A percentile compares a stretch with the other conserved stretches of the same genome.
phyloP scores from a whole-genome alignment of 2,113 vertebrate species.

The Oryctolagus cuniculus region mOryCun1.1 NC_091441.1:53943001-53943500 shows the following conservation, averaged over 20 bases:
- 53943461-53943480: not conserved
- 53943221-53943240: slow-evolving; percentile 48
- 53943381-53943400: not conserved
- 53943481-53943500: slow-evolving; percentile 14
- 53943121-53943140: not conserved
- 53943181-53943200: not conserved
- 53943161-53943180: not conserved
- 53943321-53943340: not conserved
- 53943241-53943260: slow-evolving; percentile 57
- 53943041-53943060: not conserved
- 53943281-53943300: not conserved
- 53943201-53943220: not conserved
- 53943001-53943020: not conserved
- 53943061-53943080: not conserved
- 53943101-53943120: not conserved
- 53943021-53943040: not conserved
- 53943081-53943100: not conserved
- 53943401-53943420: not conserved
- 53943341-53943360: not conserved
- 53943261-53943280: slow-evolving; percentile 47
- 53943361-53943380: not conserved
- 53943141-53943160: not conserved
- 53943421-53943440: not conserved
- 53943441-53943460: not conserved
- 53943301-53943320: not conserved